These are phyloP conservation scores for Myotis yumanensis DNA, from an alignment of 2,113 vertebrate genomes.

Conservation along the genomic window DNA sequence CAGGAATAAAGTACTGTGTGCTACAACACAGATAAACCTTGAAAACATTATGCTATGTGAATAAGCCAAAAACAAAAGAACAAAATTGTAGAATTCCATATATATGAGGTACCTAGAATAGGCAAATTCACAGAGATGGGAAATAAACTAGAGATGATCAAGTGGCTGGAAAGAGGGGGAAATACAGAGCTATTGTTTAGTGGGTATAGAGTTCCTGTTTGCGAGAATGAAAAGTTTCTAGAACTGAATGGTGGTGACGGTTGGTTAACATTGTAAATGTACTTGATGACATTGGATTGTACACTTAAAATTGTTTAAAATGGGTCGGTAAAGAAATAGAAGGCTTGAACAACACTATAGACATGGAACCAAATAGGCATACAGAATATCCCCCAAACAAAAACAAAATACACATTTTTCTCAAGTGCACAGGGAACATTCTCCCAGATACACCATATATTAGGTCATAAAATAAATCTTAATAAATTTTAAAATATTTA, in stretches of 20 bases:
- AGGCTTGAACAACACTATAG: not conserved
- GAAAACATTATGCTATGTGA: not conserved
- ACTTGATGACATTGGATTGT: not conserved
- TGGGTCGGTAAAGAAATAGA: not conserved
- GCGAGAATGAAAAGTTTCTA: not conserved
- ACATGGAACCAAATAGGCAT: not conserved
- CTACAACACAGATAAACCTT: not conserved
- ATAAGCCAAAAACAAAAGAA: not conserved
- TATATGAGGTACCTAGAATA: not conserved
- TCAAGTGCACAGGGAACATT: not conserved
- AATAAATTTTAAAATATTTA: not conserved
- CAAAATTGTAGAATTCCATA: not conserved
- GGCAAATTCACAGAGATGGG: not conserved
- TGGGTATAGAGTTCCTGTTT: not conserved
- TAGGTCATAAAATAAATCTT: not conserved
- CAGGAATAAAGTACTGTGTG: not conserved
- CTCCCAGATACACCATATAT: not conserved
- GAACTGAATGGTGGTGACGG: not conserved
- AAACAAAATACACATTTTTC: not conserved
- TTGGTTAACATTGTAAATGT: not conserved
- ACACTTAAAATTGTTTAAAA: not conserved
- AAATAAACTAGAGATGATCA: not conserved
- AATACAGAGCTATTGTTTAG: not conserved
- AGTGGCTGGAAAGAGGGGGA: not conserved
- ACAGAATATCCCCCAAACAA: not conserved